Evolutionary conservation across 2,113 vertebrate genomes (phyloP).

Genomic region (Mormyrus iriodes): DNA sequence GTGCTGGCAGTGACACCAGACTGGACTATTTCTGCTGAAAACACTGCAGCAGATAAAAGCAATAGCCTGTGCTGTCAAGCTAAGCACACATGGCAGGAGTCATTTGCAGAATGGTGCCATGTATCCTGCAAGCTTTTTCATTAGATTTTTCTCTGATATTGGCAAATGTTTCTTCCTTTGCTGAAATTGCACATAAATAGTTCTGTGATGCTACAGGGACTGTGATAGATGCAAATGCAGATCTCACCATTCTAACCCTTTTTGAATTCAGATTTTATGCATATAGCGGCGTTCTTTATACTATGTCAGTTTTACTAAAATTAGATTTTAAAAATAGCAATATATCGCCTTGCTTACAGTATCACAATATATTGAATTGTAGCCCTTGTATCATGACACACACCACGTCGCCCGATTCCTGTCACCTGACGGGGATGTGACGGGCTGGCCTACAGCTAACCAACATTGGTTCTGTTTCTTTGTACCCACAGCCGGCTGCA

Average conservation of each 20-base stretch:
- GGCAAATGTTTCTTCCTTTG: background rate
- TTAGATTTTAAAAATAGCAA: background rate
- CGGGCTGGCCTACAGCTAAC: background rate
- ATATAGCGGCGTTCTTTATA: background rate
- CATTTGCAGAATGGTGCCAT: background rate
- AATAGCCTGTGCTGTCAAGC: background rate
- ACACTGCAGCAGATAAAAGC: background rate
- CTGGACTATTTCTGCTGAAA: background rate
- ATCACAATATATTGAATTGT: background rate
- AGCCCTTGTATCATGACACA: background rate
- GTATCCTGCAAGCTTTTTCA: background rate
- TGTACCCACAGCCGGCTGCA: constrained; percentile 75
- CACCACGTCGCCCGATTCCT: background rate
- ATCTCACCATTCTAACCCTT: background rate
- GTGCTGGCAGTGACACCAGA: background rate
- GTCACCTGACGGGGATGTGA: background rate
- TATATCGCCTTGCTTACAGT: background rate
- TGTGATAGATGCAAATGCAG: background rate
- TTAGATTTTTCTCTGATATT: background rate
- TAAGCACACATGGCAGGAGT: background rate
- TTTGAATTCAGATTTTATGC: background rate
- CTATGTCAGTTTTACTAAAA: background rate
- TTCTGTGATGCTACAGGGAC: background rate
- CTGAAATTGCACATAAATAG: background rate
- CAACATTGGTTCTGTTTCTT: background rate